phyloP scores from a whole-genome alignment of 2,797 vertebrate species.

The Allobates femoralis region DNA sequence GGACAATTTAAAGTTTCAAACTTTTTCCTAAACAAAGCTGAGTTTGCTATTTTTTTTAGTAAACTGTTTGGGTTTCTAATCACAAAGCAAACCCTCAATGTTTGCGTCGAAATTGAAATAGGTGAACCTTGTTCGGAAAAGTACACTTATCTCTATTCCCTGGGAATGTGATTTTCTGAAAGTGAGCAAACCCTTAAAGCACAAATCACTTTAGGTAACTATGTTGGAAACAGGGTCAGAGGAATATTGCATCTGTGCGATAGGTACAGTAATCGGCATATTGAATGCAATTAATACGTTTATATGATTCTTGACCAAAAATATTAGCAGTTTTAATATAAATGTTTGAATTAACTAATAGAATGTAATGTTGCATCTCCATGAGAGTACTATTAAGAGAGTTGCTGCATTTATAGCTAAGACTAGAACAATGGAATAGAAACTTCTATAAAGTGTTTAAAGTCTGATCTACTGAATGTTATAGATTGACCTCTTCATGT shows the following conservation, averaged over 20 bases:
- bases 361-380: not conserved
- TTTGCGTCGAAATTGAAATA: too few species aligned
- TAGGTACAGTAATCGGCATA: not conserved
- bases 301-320: not conserved
- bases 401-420: not conserved
- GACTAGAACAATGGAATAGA: not conserved
- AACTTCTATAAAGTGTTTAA: not conserved
- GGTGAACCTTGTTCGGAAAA: too few species aligned
- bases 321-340: too few species aligned
- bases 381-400: not conserved
- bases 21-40: too few species aligned
- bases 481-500: not conserved
- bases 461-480: not conserved
- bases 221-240: not conserved
- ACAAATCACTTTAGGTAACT: not conserved
- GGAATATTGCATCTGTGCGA: not conserved
- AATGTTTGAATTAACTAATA: too few species aligned
- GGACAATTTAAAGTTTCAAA: too few species aligned
- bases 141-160: too few species aligned
- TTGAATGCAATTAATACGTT: not conserved
- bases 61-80: too few species aligned
- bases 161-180: too few species aligned
- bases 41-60: too few species aligned
- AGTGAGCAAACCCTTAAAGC: too few species aligned
- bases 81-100: too few species aligned